Percentiles rank a stretch among this genome's conserved stretches.
Conservation (phyloP, 2,797 vertebrate genomes). For the Poecilia velifera region DNA sequence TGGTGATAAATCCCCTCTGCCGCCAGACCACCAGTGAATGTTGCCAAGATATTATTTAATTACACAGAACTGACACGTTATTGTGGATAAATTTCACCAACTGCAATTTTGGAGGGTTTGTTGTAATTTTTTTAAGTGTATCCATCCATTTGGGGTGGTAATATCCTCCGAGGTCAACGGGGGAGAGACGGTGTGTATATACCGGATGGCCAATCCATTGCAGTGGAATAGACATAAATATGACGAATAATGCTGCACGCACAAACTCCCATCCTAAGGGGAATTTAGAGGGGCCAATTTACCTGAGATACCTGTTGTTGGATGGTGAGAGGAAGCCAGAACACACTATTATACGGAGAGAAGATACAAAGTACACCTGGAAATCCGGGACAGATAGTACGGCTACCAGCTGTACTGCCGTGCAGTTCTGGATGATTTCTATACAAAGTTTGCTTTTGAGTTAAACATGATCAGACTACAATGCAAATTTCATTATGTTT, state of each 20-base stretch:
- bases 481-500: neutral
- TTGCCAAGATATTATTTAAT: neutral
- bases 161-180: neutral
- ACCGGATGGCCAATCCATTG: neutral
- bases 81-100: neutral
- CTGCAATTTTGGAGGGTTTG: neutral
- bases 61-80: neutral
- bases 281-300: neutral
- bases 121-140: neutral
- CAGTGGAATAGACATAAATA: neutral
- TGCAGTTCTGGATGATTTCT: neutral
- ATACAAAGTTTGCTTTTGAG: neutral
- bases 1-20: neutral
- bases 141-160: neutral
- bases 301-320: neutral
- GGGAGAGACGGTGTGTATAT: neutral
- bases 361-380: neutral
- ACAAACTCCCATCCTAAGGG: neutral
- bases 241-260: neutral
- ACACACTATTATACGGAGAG: neutral
- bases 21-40: neutral
- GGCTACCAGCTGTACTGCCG: neutral
- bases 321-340: neutral
- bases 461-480: neutral
- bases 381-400: neutral